phyloP scores from a whole-genome alignment of 2,888 invertebrate species.

The Mimas tiliae region DNA sequence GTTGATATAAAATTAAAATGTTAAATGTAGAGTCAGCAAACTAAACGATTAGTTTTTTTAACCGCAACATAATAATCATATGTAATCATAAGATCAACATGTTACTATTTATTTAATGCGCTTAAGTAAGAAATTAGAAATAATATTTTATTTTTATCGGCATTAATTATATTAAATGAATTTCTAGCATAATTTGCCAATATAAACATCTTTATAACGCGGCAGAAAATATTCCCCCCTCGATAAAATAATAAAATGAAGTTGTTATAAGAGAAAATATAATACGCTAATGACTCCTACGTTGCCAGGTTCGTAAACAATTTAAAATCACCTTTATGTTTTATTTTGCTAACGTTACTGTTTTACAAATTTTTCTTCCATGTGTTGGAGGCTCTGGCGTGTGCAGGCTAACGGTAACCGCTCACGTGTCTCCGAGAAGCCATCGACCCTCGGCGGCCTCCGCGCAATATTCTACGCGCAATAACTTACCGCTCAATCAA shows the following conservation, averaged over 20 bases:
- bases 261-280: too few relatives aligned
- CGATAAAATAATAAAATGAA: too few relatives aligned
- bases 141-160: too few relatives aligned
- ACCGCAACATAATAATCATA: not conserved
- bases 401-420: constrained; percentile 77
- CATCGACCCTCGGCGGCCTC: constrained; percentile 83
- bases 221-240: too few relatives aligned
- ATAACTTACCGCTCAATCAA: constrained; percentile 48
- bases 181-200: too few relatives aligned
- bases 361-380: constrained; percentile 73
- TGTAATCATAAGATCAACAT: too few relatives aligned
- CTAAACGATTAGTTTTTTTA: not conserved
- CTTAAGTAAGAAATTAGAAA: too few relatives aligned
- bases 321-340: not conserved
- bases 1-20: not conserved
- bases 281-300: too few relatives aligned
- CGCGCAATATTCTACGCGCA: constrained; percentile 80
- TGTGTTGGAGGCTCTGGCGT: constrained; percentile 69
- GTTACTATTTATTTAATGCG: too few relatives aligned
- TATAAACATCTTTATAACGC: too few relatives aligned
- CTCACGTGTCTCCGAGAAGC: constrained; percentile 80
- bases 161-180: too few relatives aligned
- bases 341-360: constrained; percentile 38
- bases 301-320: not conserved
- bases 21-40: constrained; percentile 20